A percentile compares a stretch with the other conserved stretches of the same genome.
These are phyloP conservation scores for Hemibagrus wyckioides DNA, from an alignment of 2,113 vertebrate genomes.

Conservation along the genomic window DNA sequence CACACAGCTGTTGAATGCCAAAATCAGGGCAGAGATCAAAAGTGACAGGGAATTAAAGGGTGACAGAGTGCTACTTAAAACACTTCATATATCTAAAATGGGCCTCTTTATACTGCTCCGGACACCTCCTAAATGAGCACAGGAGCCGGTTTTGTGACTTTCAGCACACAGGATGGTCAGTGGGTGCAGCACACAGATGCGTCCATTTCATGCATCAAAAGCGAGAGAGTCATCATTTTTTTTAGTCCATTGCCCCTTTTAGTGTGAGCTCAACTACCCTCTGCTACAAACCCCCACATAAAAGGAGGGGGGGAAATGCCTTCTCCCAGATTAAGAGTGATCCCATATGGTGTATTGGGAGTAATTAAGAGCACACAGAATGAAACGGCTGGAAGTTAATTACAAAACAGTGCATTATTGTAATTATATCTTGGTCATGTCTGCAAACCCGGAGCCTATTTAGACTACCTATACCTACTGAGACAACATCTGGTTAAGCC, in stretches of 20 bases:
- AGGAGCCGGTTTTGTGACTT: constrained; percentile 3
- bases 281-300: constrained; percentile 41
- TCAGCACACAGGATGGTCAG: neutral
- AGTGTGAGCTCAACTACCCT: constrained; percentile 16
- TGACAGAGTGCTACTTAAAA: constrained; percentile 5
- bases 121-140: neutral
- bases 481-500: constrained; percentile 15
- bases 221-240: constrained; percentile 16
- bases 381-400: constrained; percentile 51
- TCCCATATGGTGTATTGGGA: constrained; percentile 50
- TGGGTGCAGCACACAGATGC: neutral
- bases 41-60: constrained; percentile 9
- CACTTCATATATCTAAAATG: neutral
- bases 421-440: constrained; percentile 53
- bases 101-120: neutral
- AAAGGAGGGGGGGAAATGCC: constrained; percentile 47
- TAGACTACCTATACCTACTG: neutral
- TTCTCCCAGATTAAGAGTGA: constrained; percentile 55
- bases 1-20: constrained; percentile 14
- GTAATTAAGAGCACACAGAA: constrained; percentile 54
- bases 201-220: constrained; percentile 21
- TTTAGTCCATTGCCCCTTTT: neutral
- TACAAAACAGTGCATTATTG: constrained; percentile 53
- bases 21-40: constrained; percentile 20
- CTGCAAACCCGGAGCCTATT: constrained; percentile 28